Evolutionary conservation across 1,140 invertebrate species (phyloP).

Genomic region (Eufriesea mexicana): DNA sequence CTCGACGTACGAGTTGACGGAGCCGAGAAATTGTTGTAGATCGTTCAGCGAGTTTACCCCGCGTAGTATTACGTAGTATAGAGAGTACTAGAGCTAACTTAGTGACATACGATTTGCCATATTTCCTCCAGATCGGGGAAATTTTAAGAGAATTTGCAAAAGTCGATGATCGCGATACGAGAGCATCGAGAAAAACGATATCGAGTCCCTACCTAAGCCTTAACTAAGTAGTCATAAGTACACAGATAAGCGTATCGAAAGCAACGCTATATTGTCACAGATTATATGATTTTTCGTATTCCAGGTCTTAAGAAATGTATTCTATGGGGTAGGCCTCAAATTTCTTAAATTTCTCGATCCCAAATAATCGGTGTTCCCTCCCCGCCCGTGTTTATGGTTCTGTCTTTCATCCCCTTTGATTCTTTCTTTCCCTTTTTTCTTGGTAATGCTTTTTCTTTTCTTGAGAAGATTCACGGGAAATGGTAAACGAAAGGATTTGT

Average conservation of each 20-base stretch:
- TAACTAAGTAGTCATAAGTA: constrained; percentile 13
- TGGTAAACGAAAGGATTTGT: constrained; percentile 4
- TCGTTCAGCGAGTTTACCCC: neutral
- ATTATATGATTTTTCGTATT: constrained; percentile 78
- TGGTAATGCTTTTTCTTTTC: neutral
- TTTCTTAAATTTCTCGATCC: constrained; percentile 51
- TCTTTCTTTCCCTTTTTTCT: neutral
- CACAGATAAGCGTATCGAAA: constrained; percentile 47
- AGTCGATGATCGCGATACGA: neutral
- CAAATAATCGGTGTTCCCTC: constrained; percentile 49
- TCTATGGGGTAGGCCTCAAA: constrained; percentile 75
- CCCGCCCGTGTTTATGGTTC: constrained; percentile 11
- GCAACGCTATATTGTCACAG: constrained; percentile 68
- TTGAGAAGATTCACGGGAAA: neutral
- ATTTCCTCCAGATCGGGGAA: neutral
- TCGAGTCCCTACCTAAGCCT: neutral
- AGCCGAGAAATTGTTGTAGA: neutral
- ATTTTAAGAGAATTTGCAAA: neutral
- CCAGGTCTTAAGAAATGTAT: constrained; percentile 78
- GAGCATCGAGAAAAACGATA: neutral
- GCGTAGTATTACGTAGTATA: constrained; percentile 26
- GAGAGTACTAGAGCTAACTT: constrained; percentile 25
- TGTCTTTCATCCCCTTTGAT: neutral
- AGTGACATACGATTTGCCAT: neutral
- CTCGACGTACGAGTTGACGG: neutral